Conservation (phyloP, 1,140 invertebrate genomes). For the Pentalonia nigronervosa region DNA sequence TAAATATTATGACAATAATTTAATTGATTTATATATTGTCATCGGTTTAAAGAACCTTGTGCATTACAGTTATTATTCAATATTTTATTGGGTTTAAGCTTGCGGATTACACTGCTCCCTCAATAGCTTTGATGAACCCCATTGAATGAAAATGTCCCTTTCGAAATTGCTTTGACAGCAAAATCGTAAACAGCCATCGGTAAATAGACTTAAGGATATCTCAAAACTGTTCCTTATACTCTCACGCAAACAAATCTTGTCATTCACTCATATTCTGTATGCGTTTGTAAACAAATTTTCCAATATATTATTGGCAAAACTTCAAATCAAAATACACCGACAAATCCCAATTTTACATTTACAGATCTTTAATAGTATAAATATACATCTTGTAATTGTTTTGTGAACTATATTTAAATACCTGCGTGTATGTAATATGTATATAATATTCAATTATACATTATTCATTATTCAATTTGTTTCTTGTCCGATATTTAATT, state of each 20-base stretch:
- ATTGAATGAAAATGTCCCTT: background rate
- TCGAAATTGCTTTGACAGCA: constrained; percentile 45
- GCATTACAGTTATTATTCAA: constrained; percentile 47
- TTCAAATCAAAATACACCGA: background rate
- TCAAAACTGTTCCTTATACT: constrained; percentile 24
- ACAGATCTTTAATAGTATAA: background rate
- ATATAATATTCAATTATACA: too few species aligned
- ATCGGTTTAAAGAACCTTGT: background rate
- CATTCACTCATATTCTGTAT: constrained; percentile 9
- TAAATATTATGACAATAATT: constrained; percentile 46
- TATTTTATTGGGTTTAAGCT: constrained; percentile 36
- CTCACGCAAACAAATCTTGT: constrained; percentile 40
- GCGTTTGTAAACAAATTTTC: constrained; percentile 38
- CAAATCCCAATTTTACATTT: background rate
- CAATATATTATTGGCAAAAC: background rate
- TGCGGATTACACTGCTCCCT: constrained; percentile 38
- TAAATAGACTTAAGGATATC: constrained; percentile 54
- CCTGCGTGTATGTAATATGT: too few species aligned
- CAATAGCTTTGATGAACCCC: constrained; percentile 43
- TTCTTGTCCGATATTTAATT: background rate
- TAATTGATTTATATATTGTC: constrained; percentile 41
- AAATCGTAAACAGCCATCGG: constrained; percentile 44
- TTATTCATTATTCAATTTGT: too few species aligned
- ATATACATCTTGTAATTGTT: background rate
- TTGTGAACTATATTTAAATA: background rate